Percentiles rank a stretch among this genome's conserved stretches.
These are phyloP conservation scores for Epinotia brunnichana DNA, from an alignment of 2,888 invertebrate species.

Conservation along the genomic window DNA sequence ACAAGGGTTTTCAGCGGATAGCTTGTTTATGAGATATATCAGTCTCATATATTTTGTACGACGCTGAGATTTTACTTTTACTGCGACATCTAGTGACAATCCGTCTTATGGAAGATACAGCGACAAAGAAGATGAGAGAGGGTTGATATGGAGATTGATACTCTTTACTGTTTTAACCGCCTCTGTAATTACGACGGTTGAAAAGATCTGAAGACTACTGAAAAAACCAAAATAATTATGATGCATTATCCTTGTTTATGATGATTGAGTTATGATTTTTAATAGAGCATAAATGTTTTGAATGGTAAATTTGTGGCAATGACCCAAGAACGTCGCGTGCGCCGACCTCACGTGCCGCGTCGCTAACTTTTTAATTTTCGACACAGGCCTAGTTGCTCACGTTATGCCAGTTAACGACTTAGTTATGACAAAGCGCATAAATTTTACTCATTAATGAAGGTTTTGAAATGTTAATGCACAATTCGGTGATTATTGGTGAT, in stretches of 20 bases:
- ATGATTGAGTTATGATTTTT: slow-evolving; percentile 36
- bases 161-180: too few relatives aligned
- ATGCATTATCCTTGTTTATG: not conserved
- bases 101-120: not conserved
- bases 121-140: too few relatives aligned
- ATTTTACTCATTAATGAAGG: slow-evolving; percentile 25
- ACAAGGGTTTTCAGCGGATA: not conserved
- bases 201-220: not conserved
- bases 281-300: slow-evolving; percentile 59
- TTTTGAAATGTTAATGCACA: slow-evolving; percentile 25
- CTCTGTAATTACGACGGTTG: not conserved
- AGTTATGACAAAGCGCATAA: slow-evolving; percentile 43
- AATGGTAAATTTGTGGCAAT: slow-evolving; percentile 59
- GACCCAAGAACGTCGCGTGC: slow-evolving; percentile 56
- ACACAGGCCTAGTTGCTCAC: slow-evolving; percentile 54
- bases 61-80: not conserved
- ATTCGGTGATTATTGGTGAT: slow-evolving; percentile 15
- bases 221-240: not conserved
- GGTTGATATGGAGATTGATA: too few relatives aligned
- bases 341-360: slow-evolving; percentile 47
- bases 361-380: slow-evolving; percentile 59
- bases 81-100: not conserved
- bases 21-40: not conserved
- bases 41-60: not conserved
- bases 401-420: slow-evolving; percentile 45